A percentile compares a stretch with the other conserved stretches of the same genome.
Evolutionary conservation across 1,140 invertebrate genomes (phyloP).

Genomic region (Drosophila takahashii): DNA sequence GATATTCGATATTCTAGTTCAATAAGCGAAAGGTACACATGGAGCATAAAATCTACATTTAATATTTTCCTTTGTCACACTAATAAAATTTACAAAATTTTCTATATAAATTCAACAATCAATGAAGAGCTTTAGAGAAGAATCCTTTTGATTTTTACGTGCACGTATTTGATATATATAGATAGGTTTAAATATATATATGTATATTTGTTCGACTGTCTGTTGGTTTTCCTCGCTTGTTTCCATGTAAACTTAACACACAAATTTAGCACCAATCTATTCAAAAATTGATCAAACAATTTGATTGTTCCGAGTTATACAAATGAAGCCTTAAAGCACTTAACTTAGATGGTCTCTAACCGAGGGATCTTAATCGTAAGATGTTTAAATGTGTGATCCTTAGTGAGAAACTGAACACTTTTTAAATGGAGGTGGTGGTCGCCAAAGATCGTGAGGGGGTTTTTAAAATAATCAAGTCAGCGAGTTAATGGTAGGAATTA

Average conservation of each 20-base stretch:
- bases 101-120: conserved; percentile 81
- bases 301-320: conserved; percentile 82
- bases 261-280: conserved; percentile 82
- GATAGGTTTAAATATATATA: conserved; percentile 40
- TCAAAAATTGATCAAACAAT: conserved; percentile 83
- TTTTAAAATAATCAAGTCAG: conserved; percentile 60
- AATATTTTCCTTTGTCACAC: conserved; percentile 56
- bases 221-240: conserved; percentile 14
- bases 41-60: conserved; percentile 74
- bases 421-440: conserved; percentile 9
- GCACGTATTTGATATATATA: conserved; percentile 41
- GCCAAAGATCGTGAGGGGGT: not conserved
- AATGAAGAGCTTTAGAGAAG: conserved; percentile 68
- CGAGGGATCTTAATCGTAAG: conserved; percentile 37
- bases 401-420: conserved; percentile 49
- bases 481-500: conserved; percentile 66
- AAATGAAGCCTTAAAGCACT: conserved; percentile 73
- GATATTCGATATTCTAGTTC: conserved; percentile 70
- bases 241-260: conserved; percentile 73
- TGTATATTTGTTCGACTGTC: conserved; percentile 40
- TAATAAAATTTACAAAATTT: conserved; percentile 78
- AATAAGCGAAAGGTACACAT: conserved; percentile 82
- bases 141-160: conserved; percentile 53
- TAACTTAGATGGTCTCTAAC: conserved; percentile 52
- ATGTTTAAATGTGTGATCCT: conserved; percentile 23